phyloP scores from a whole-genome alignment of 2,797 vertebrate genomes.

The Enteromius thamalakanensis region DNA sequence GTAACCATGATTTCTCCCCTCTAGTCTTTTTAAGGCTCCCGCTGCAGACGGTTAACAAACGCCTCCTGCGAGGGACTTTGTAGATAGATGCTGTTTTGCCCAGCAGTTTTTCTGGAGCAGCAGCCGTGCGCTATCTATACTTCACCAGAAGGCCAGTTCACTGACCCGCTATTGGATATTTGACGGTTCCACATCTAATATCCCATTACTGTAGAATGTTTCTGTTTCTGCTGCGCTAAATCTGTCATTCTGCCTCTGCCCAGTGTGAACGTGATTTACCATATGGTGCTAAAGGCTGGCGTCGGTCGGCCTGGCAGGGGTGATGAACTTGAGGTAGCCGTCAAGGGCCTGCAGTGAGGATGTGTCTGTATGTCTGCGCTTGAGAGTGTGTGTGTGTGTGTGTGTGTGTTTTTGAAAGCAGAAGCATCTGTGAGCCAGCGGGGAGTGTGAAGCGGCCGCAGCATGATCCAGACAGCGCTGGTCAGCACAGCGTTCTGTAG shows the following conservation, averaged over 20 bases:
- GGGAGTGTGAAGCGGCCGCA: constrained; percentile 51
- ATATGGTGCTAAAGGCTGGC: constrained; percentile 71
- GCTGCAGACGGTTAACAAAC: background rate
- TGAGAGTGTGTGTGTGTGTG: constrained; percentile 55
- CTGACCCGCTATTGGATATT: constrained; percentile 21
- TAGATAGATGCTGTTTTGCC: constrained; percentile 26
- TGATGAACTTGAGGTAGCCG: constrained; percentile 43
- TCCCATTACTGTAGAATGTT: constrained; percentile 37
- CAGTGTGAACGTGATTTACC: constrained; percentile 57
- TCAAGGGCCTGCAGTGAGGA: constrained; percentile 45
- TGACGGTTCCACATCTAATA: constrained; percentile 32
- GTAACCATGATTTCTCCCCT: background rate
- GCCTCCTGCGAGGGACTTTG: constrained; percentile 13
- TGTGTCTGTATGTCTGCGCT: constrained; percentile 63
- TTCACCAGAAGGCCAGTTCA: constrained; percentile 29
- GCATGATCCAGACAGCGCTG: constrained; percentile 4
- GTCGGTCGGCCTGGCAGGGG: constrained; percentile 61
- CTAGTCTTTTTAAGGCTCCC: background rate
- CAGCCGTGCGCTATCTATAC: constrained; percentile 4
- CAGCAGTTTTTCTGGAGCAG: constrained; percentile 8
- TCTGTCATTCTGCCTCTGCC: constrained; percentile 64
- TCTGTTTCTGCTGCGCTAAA: constrained; percentile 67
- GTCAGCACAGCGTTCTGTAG: constrained; percentile 28
- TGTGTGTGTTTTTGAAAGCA: constrained; percentile 57
- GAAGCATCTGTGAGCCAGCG: constrained; percentile 52